Conservation (phyloP, 2,113 vertebrate genomes). For the Brachypteracias leptosomus region DNA sequence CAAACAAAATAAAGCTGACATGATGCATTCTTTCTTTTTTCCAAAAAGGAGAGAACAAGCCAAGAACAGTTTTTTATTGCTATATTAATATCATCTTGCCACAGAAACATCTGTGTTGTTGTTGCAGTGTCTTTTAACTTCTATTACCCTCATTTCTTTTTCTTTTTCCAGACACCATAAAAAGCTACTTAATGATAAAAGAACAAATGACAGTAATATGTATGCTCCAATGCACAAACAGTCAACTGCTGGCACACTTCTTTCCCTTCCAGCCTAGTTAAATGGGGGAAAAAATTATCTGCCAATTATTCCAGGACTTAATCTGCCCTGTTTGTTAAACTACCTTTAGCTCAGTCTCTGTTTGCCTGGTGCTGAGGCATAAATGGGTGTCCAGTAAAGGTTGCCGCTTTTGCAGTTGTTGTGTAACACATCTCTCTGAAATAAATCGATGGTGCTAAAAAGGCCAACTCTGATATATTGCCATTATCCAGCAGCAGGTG, state of each 20-base stretch:
- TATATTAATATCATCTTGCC: not conserved
- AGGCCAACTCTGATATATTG: not conserved
- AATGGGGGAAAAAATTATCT: not conserved
- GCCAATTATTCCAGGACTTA: not conserved
- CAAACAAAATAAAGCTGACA: not conserved
- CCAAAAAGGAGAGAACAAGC: not conserved
- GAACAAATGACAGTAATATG: not conserved
- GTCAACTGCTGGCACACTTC: not conserved
- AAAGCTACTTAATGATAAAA: not conserved
- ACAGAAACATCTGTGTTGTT: not conserved
- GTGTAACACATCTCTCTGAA: not conserved
- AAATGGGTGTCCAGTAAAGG: not conserved
- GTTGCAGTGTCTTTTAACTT: not conserved
- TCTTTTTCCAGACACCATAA: not conserved
- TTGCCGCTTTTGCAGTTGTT: not conserved
- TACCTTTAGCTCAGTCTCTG: not conserved
- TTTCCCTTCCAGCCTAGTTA: not conserved
- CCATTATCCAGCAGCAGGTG: not conserved
- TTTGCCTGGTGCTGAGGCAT: not conserved
- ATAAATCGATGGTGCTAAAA: constrained; percentile 19
- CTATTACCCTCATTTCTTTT: not conserved
- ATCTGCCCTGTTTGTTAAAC: not conserved
- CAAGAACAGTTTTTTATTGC: not conserved
- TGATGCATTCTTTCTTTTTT: not conserved
- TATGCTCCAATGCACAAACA: not conserved